These are phyloP conservation scores for Philereme vetulata DNA, from an alignment of 2,888 invertebrate species.

Conservation along the genomic window DNA sequence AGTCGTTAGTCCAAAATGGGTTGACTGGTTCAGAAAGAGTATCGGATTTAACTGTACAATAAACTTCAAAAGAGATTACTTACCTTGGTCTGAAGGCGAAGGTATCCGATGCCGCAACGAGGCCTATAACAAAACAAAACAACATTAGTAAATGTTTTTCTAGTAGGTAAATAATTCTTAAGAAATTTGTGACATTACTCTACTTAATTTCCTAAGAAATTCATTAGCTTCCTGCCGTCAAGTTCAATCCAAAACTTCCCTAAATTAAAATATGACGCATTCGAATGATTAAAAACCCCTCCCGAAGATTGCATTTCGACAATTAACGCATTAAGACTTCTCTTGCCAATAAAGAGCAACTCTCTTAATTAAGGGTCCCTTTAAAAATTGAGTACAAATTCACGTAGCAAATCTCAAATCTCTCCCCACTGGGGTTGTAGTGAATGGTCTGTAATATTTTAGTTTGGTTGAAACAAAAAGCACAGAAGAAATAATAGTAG, in stretches of 20 bases:
- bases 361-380: conserved; percentile 81
- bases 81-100: conserved; percentile 76
- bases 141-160: conserved; percentile 2
- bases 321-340: conserved; percentile 83
- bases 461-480: conserved; percentile 83
- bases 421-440: conserved; percentile 67
- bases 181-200: conserved; percentile 10
- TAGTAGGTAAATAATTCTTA: background rate
- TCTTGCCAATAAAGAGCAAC: conserved; percentile 79
- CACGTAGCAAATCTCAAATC: conserved; percentile 75
- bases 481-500: background rate
- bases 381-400: conserved; percentile 84
- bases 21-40: too few relatives aligned
- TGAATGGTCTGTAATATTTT: conserved; percentile 83
- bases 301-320: conserved; percentile 81
- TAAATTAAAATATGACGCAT: conserved; percentile 77
- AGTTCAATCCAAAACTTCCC: conserved; percentile 52
- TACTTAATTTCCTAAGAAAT: conserved; percentile 48
- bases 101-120: conserved; percentile 72
- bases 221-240: conserved; percentile 56
- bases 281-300: conserved; percentile 77
- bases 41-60: too few relatives aligned
- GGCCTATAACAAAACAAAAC: conserved; percentile 71
- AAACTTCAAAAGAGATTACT: conserved; percentile 25
- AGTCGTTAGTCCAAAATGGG: too few relatives aligned